These are phyloP conservation scores for Homarus gammarus DNA, from an alignment of 2,888 invertebrate genomes.

Conservation along the genomic window DNA sequence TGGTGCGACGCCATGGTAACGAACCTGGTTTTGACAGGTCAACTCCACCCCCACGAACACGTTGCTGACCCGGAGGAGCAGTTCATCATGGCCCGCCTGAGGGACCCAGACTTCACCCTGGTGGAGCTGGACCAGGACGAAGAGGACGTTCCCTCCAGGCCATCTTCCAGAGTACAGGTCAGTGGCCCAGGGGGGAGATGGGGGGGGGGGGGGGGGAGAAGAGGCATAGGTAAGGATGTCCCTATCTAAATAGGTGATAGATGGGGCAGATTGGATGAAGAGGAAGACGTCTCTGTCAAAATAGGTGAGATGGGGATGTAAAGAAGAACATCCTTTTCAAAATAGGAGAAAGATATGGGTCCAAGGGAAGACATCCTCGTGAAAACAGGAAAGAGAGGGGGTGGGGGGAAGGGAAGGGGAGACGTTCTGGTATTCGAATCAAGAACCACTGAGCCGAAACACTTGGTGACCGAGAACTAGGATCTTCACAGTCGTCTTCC, in stretches of 20 bases:
- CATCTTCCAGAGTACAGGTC: background rate
- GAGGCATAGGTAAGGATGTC: too few relatives aligned
- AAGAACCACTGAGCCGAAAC: too few relatives aligned
- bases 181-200: background rate
- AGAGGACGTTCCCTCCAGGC: background rate
- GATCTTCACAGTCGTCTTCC: too few relatives aligned
- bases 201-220: background rate
- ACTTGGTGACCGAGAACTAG: too few relatives aligned
- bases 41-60: conserved; percentile 21
- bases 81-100: conserved; percentile 51
- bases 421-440: too few relatives aligned
- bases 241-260: too few relatives aligned
- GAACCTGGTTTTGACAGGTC: too few relatives aligned
- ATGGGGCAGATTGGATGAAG: background rate
- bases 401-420: background rate
- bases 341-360: background rate
- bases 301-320: too few relatives aligned
- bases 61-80: conserved; percentile 31
- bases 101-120: conserved; percentile 2
- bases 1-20: too few relatives aligned
- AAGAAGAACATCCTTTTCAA: too few relatives aligned
- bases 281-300: too few relatives aligned
- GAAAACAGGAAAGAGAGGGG: background rate
- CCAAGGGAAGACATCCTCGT: background rate
- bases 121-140: background rate